A percentile compares a stretch with the other conserved stretches of the same genome.
Evolutionary conservation across 2,797 vertebrate genomes (phyloP).

Genomic region (Chaetophractus vellerosus): DNA sequence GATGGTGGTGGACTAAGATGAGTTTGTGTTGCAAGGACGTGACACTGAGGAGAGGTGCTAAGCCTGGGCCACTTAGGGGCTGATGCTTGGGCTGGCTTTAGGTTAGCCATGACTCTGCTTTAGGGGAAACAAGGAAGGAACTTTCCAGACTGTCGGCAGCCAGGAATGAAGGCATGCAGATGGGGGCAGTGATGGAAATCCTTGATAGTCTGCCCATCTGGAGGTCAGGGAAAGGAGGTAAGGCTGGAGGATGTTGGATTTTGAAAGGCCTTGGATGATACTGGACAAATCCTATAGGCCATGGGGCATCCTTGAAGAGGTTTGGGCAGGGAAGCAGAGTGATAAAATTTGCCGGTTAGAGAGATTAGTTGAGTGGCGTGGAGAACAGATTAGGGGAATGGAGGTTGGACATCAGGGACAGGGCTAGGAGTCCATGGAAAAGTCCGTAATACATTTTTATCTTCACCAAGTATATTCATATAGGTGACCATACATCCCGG

Average conservation of each 20-base stretch:
- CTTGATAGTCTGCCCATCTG: neutral
- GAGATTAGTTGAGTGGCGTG: neutral
- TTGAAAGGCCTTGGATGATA: neutral
- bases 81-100: neutral
- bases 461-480: neutral
- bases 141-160: neutral
- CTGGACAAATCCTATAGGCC: neutral
- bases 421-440: neutral
- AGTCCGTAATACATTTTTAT: neutral
- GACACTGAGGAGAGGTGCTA: neutral
- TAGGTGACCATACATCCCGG: neutral
- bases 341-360: neutral
- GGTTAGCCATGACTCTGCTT: neutral
- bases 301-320: neutral
- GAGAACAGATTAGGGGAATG: neutral
- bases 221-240: neutral
- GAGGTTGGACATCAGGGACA: neutral
- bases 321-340: neutral
- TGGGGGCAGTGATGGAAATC: neutral
- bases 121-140: neutral
- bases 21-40: neutral
- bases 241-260: neutral
- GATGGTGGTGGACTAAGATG: neutral
- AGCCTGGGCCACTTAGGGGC: neutral
- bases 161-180: neutral